A percentile compares a stretch with the other conserved stretches of the same genome.
Conservation (phyloP, 1,140 invertebrate species). For the Drosophila nasuta region DNA sequence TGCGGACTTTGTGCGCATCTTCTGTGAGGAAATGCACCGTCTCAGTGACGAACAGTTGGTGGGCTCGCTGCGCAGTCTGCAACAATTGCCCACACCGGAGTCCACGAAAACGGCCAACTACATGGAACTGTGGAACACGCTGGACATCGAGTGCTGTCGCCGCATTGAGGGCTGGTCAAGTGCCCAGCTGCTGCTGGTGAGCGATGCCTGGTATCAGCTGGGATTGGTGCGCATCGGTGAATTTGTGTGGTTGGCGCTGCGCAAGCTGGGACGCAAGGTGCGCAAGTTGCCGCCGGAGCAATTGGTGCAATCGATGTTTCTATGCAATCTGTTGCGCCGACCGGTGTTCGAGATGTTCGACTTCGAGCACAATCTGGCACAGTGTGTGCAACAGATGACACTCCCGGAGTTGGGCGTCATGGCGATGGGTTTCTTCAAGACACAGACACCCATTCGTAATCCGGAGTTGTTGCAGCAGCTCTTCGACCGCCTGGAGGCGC, state of each 20-base stretch:
- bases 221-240: constrained; percentile 77
- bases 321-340: constrained; percentile 85
- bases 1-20: constrained; percentile 81
- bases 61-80: constrained; percentile 74
- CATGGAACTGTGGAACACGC: constrained; percentile 86
- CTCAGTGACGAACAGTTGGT: constrained; percentile 85
- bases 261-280: constrained; percentile 85
- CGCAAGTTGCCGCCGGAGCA: constrained; percentile 85
- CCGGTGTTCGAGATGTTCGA: constrained; percentile 86
- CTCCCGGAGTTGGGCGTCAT: constrained; percentile 87
- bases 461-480: constrained; percentile 84
- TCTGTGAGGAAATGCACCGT: constrained; percentile 82
- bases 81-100: constrained; percentile 75
- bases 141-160: constrained; percentile 86
- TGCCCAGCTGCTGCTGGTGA: constrained; percentile 85
- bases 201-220: constrained; percentile 86
- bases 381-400: constrained; percentile 85
- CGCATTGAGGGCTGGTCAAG: constrained; percentile 81
- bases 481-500: constrained; percentile 75
- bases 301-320: constrained; percentile 86
- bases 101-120: constrained; percentile 82
- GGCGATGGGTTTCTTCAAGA: constrained; percentile 88
- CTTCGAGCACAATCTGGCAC: constrained; percentile 85
- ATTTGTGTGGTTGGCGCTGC: constrained; percentile 85
- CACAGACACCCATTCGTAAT: constrained; percentile 86